Evolutionary conservation across 2,797 vertebrate genomes (phyloP).

Genomic region (Leptoclinus maculatus): DNA sequence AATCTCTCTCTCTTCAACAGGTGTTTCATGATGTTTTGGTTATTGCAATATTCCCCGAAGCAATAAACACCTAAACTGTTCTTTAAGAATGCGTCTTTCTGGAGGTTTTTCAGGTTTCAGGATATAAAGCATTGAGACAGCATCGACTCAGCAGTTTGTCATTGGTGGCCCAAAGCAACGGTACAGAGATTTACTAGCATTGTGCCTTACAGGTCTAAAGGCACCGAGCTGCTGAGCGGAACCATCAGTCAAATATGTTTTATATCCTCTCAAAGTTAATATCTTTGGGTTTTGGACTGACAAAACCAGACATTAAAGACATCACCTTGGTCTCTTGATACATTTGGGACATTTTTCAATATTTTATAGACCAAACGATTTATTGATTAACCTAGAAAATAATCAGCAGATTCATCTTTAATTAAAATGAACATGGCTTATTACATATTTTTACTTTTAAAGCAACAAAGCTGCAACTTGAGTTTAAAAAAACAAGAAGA

Average conservation of each 20-base stretch:
- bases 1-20: neutral
- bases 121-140: neutral
- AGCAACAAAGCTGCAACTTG: neutral
- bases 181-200: neutral
- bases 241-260: neutral
- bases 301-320: neutral
- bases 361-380: neutral
- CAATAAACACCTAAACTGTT: conserved; percentile 1
- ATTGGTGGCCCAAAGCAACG: neutral
- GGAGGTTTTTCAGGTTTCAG: neutral
- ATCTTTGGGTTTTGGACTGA: neutral
- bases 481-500: neutral
- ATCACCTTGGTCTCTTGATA: neutral
- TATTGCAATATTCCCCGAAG: neutral
- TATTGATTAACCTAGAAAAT: neutral
- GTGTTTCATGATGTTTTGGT: neutral
- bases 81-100: neutral
- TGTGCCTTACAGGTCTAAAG: neutral
- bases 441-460: neutral
- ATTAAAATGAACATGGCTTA: neutral
- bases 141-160: neutral
- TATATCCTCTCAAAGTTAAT: neutral
- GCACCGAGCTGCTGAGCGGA: neutral
- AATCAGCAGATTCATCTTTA: neutral
- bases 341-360: neutral